Percentiles rank a stretch among this genome's conserved stretches.
Conservation (phyloP, 37 sponge, comb jelly and placozoan species). For the Aplysina aerophoba region DNA sequence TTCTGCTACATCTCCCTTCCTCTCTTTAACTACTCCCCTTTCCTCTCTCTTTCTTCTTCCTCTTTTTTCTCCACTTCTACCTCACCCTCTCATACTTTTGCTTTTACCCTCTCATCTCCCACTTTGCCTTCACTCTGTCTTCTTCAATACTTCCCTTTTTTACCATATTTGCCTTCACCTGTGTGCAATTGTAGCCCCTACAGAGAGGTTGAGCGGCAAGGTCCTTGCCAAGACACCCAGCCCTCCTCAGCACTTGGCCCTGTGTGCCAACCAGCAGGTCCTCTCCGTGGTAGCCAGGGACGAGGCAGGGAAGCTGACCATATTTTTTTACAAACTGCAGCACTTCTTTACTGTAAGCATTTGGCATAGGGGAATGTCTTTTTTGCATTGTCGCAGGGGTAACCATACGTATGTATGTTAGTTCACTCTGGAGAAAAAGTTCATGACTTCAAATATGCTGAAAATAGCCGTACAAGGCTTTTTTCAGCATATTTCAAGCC, state of each 20-base stretch:
- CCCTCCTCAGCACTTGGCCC: slow-evolving; percentile 7
- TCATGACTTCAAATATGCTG: too few species aligned
- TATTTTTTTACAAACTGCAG: not conserved
- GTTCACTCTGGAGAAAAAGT: too few species aligned
- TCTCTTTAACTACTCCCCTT: too few species aligned
- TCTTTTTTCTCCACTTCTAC: too few species aligned
- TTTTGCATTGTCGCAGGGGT: too few species aligned
- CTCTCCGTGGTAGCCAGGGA: slow-evolving; percentile 1
- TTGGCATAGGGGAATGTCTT: too few species aligned
- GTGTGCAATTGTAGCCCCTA: not conserved
- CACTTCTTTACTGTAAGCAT: slow-evolving; percentile 13
- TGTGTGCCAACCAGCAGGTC: not conserved
- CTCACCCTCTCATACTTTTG: not conserved
- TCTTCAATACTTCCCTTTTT: not conserved
- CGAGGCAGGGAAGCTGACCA: too few species aligned
- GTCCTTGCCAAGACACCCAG: not conserved
- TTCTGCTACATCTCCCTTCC: too few species aligned
- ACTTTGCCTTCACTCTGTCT: not conserved
- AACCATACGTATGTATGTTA: too few species aligned
- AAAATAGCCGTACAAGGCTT: too few species aligned
- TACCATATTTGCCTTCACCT: not conserved
- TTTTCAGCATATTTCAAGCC: too few species aligned
- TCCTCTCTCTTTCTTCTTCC: too few species aligned
- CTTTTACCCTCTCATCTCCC: not conserved
- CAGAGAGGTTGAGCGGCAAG: not conserved